These are phyloP conservation scores for Chrysochloris asiatica DNA, from an alignment of 2,113 vertebrate species.

Conservation along the genomic window DNA sequence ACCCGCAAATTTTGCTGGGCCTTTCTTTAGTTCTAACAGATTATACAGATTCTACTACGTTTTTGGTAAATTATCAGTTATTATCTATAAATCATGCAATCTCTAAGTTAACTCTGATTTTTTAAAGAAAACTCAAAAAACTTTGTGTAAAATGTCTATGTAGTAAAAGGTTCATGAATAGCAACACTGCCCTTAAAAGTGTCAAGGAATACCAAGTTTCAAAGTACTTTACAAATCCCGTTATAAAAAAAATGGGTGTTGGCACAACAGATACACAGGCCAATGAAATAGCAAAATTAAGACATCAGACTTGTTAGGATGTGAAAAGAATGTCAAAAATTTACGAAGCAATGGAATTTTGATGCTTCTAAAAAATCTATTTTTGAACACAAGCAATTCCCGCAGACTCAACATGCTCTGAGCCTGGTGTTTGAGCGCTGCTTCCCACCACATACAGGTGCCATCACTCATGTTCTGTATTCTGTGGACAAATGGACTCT, in stretches of 20 bases:
- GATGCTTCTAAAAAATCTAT: not conserved
- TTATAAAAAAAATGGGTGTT: not conserved
- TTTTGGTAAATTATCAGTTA: not conserved
- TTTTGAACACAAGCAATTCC: too few relatives aligned
- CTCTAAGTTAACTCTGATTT: not conserved
- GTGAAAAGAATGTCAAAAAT: not conserved
- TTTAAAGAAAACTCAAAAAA: not conserved
- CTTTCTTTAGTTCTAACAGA: not conserved
- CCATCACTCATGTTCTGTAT: rapidly evolving
- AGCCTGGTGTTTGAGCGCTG: too few relatives aligned
- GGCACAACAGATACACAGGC: not conserved
- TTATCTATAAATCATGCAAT: not conserved
- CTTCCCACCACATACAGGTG: rapidly evolving
- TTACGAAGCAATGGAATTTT: not conserved
- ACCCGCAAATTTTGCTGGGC: not conserved
- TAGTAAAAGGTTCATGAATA: not conserved
- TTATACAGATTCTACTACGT: not conserved
- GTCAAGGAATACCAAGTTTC: not conserved
- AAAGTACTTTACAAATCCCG: not conserved
- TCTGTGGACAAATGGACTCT: not conserved
- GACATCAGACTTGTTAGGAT: too few relatives aligned
- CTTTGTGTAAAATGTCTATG: too few relatives aligned
- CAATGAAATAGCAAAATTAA: not conserved
- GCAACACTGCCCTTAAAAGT: not conserved
- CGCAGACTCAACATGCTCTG: not conserved